Conservation (phyloP, 2,113 vertebrate genomes). For the Pandion haliaetus region DNA sequence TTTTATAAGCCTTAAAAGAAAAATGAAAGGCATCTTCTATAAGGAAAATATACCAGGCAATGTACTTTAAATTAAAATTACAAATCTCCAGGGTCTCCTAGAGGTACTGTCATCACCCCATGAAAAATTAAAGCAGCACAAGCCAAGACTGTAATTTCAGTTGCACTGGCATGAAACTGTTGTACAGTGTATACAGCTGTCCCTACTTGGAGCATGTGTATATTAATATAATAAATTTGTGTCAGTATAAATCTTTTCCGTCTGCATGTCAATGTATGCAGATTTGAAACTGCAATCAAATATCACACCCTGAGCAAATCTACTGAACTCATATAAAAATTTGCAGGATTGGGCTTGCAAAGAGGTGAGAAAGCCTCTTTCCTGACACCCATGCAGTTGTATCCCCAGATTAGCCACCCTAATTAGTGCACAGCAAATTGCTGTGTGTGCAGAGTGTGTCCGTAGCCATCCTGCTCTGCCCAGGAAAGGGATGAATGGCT, state of each 20-base stretch:
- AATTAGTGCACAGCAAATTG: background rate
- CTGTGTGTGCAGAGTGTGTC: no score
- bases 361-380: background rate
- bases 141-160: background rate
- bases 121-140: background rate
- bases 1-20: background rate
- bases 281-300: background rate
- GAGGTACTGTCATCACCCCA: background rate
- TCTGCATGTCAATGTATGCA: background rate
- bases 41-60: background rate
- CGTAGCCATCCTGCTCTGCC: no score
- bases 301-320: background rate
- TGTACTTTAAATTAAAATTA: background rate
- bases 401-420: background rate
- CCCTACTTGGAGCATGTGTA: background rate
- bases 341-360: background rate
- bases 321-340: background rate
- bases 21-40: background rate
- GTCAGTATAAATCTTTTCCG: background rate
- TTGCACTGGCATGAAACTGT: background rate
- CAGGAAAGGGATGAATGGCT: background rate
- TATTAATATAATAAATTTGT: background rate
- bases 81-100: background rate
- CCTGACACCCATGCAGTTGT: background rate
- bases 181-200: background rate